Percentiles rank a stretch among this genome's conserved stretches.
These are phyloP conservation scores for Clivina fossor DNA, from an alignment of 2,888 invertebrate genomes.

Conservation along the genomic window DNA sequence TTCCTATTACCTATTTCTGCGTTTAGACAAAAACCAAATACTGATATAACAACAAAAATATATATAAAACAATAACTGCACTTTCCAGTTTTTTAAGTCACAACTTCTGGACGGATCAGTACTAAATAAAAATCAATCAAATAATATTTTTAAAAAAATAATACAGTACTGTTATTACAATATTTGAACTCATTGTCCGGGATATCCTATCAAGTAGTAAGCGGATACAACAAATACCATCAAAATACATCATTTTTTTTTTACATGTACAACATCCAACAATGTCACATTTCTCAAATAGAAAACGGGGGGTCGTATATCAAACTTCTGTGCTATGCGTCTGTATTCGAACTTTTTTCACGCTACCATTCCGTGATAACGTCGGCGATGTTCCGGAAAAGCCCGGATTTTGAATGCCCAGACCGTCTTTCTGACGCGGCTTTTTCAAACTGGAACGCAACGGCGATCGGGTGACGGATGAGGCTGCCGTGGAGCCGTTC, in stretches of 20 bases:
- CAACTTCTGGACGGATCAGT: no score
- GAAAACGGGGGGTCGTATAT: no score
- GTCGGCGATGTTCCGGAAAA: conserved; percentile 84
- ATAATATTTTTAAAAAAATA: not conserved
- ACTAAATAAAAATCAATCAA: conserved; percentile 9
- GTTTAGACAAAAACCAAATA: no score
- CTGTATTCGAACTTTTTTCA: conserved; percentile 89
- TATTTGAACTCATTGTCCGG: not conserved
- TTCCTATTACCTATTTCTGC: no score
- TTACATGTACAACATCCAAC: no score
- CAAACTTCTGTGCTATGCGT: conserved; percentile 89
- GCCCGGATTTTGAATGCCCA: conserved; percentile 86
- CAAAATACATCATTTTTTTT: not conserved
- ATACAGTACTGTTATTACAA: no score
- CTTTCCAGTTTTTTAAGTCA: no score
- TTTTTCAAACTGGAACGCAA: conserved; percentile 82
- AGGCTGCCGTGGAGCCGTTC: conserved; percentile 57
- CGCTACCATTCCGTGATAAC: conserved; percentile 79
- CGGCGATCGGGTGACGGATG: conserved; percentile 60
- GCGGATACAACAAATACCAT: no score
- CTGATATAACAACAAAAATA: no score
- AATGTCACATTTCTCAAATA: no score
- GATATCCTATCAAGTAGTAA: not conserved
- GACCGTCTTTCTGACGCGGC: conserved; percentile 61
- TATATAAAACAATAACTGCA: no score